A percentile compares a stretch with the other conserved stretches of the same genome.
Conservation (phyloP, 2,113 vertebrate species). For the Heloderma charlesbogerti region DNA sequence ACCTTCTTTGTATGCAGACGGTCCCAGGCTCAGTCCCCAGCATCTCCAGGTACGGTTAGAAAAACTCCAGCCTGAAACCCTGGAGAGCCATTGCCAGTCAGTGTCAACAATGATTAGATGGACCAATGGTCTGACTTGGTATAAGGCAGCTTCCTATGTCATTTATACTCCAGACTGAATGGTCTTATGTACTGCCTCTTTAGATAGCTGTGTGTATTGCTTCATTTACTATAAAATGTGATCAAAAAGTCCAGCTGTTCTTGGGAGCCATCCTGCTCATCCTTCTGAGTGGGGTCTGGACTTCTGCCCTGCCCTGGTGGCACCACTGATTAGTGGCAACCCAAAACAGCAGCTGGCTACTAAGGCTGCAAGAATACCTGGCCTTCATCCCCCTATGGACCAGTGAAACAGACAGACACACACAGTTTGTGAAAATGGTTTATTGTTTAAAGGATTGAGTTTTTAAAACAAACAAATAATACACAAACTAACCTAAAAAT, state of each 20-base stretch:
- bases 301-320: neutral
- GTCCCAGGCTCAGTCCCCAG: no score
- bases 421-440: neutral
- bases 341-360: neutral
- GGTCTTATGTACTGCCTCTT: neutral
- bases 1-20: no score
- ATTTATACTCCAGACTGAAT: neutral
- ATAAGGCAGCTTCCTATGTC: no score
- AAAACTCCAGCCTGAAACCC: no score
- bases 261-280: neutral
- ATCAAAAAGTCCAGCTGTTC: neutral
- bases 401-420: conserved; percentile 41
- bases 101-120: no score
- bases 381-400: neutral
- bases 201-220: no score
- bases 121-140: no score
- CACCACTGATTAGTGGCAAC: neutral
- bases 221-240: no score
- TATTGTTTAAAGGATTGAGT: neutral
- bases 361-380: neutral
- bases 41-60: no score
- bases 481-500: no score
- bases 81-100: no score
- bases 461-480: neutral
- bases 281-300: neutral